Percentiles rank a stretch among this genome's conserved stretches.
Conservation (phyloP, 2,888 invertebrate genomes). For the Oscheius sp. region DNA sequence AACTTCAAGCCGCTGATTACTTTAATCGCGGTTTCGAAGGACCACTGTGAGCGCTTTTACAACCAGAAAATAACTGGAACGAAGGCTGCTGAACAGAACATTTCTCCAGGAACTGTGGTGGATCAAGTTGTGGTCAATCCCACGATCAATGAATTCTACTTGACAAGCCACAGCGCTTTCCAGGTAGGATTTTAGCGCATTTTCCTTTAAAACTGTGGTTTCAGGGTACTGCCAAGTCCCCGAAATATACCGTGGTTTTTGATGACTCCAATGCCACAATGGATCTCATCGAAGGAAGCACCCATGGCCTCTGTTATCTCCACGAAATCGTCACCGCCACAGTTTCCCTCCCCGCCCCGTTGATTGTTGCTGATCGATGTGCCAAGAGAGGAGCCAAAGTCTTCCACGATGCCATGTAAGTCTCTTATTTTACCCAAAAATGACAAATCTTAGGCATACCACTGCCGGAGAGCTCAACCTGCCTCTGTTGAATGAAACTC, state of each 20-base stretch:
- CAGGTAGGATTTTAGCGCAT: constrained; percentile 34
- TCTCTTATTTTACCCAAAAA: no score
- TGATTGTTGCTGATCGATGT: constrained; percentile 40
- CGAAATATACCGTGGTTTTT: constrained; percentile 41
- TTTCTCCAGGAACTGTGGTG: constrained; percentile 45
- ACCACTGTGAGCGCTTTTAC: constrained; percentile 31
- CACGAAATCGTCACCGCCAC: constrained; percentile 41
- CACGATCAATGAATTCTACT: constrained; percentile 40
- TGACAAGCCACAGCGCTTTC: constrained; percentile 37
- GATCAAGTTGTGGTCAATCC: constrained; percentile 43
- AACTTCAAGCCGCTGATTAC: constrained; percentile 20
- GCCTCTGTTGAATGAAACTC: background rate
- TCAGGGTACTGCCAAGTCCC: constrained; percentile 46
- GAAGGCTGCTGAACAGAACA: constrained; percentile 33
- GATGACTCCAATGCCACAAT: constrained; percentile 14
- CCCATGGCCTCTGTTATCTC: constrained; percentile 38
- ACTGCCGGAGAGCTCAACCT: background rate
- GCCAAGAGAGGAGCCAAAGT: constrained; percentile 38
- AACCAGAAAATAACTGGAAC: constrained; percentile 4
- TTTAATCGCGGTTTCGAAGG: constrained; percentile 26
- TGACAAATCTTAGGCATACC: background rate
- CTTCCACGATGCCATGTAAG: background rate
- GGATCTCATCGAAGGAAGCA: constrained; percentile 35
- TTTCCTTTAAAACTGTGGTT: background rate
- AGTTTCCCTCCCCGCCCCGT: constrained; percentile 39